A percentile compares a stretch with the other conserved stretches of the same genome.
phyloP scores from a whole-genome alignment of 2,113 vertebrate genomes.

The Andinoacara biseriatus region DNA sequence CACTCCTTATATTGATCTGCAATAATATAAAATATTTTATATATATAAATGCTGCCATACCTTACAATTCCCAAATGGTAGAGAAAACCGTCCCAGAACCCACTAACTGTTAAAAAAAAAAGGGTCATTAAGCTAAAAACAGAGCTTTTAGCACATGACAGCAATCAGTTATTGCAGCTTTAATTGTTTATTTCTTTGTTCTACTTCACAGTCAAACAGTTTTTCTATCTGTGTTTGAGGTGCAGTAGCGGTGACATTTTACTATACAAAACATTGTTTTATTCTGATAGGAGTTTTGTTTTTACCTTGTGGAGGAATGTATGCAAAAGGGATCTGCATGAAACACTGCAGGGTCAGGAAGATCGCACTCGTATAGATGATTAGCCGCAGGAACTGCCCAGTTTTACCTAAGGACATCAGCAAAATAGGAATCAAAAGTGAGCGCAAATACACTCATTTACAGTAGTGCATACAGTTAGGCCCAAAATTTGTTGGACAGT shows the following conservation, averaged over 20 bases:
- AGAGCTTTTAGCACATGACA: neutral
- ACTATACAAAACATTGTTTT: neutral
- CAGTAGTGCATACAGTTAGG: neutral
- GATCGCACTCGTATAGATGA: conserved; percentile 72
- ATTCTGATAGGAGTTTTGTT: neutral
- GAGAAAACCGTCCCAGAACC: conserved; percentile 74
- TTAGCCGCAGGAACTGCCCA: conserved; percentile 62
- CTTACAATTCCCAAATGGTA: conserved; percentile 82
- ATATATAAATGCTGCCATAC: conserved; percentile 43
- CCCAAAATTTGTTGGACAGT: neutral
- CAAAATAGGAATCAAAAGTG: neutral
- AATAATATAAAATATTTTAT: no score
- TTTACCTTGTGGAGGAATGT: conserved; percentile 74
- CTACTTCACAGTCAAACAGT: neutral
- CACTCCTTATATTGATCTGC: no score
- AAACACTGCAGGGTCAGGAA: conserved; percentile 78
- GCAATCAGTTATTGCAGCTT: neutral
- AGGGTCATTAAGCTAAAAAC: neutral
- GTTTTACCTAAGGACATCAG: conserved; percentile 67
- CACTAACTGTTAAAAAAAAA: conserved; percentile 69
- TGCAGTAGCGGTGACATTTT: neutral
- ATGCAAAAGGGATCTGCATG: conserved; percentile 79
- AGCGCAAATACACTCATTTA: neutral
- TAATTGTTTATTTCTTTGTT: neutral
- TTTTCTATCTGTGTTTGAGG: neutral